These are phyloP conservation scores for Pangasianodon gigas DNA, from an alignment of 2,113 vertebrate species.

Conservation along the genomic window DNA sequence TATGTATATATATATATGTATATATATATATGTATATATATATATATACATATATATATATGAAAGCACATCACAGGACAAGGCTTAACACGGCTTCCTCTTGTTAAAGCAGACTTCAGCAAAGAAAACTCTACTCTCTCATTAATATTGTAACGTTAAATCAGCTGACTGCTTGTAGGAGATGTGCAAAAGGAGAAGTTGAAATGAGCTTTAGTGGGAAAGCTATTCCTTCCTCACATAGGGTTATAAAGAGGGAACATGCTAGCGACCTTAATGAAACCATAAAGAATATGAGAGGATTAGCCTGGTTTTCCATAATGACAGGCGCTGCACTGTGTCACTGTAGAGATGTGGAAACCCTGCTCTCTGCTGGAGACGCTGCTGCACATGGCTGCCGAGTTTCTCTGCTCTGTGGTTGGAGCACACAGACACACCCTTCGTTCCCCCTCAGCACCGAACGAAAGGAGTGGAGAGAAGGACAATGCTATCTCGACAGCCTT, in stretches of 20 bases:
- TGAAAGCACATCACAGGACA: background rate
- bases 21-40: no score
- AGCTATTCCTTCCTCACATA: background rate
- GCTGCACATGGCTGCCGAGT: background rate
- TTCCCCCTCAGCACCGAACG: background rate
- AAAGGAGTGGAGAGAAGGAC: slow-evolving; percentile 22
- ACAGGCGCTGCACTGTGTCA: background rate
- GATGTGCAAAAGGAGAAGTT: slow-evolving; percentile 16
- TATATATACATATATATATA: no score
- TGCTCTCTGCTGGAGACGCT: slow-evolving; percentile 2
- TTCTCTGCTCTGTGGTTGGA: slow-evolving; percentile 34
- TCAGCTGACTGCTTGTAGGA: slow-evolving; percentile 4
- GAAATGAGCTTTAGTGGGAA: background rate
- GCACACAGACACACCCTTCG: slow-evolving; percentile 26
- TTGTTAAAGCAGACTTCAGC: background rate
- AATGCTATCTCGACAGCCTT: slow-evolving; percentile 30
- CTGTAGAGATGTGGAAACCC: slow-evolving; percentile 21
- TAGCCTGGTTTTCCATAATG: slow-evolving; percentile 7
- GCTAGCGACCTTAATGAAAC: background rate
- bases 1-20: no score
- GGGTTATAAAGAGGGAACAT: background rate
- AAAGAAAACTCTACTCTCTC: background rate
- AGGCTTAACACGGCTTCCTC: background rate
- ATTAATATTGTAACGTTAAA: background rate
- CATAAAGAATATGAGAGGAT: slow-evolving; percentile 7